A percentile compares a stretch with the other conserved stretches of the same genome.
Conservation (phyloP, 2,888 invertebrate genomes). For the Rosalia funebris region DNA sequence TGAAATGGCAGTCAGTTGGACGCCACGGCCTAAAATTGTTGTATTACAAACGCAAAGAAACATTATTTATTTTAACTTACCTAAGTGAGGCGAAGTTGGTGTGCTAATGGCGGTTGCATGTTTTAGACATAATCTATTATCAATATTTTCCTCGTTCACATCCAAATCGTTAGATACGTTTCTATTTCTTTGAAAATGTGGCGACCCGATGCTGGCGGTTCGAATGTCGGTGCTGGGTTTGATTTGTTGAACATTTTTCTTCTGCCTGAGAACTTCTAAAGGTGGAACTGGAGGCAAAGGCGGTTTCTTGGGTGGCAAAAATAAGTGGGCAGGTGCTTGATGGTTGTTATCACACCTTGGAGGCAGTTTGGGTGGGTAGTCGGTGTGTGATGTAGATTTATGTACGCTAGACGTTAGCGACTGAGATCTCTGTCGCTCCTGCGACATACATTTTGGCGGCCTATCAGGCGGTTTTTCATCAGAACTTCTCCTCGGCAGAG, state of each 20-base stretch:
- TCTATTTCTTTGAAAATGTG: constrained; percentile 71
- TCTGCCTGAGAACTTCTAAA: constrained; percentile 70
- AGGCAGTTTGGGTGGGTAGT: constrained; percentile 65
- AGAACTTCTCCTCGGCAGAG: constrained; percentile 71
- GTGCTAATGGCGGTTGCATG: constrained; percentile 61
- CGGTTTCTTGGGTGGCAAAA: constrained; percentile 76
- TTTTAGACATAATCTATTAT: constrained; percentile 36
- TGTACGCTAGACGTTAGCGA: constrained; percentile 61
- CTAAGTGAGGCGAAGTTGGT: constrained; percentile 62
- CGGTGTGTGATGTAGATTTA: constrained; percentile 12
- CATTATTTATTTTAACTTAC: constrained; percentile 46
- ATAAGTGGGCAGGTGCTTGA: constrained; percentile 66
- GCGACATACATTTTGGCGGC: constrained; percentile 71
- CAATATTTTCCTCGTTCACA: constrained; percentile 49
- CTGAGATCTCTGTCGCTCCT: constrained; percentile 69
- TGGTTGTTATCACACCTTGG: constrained; percentile 65
- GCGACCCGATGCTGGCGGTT: constrained; percentile 73
- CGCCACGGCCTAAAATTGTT: constrained; percentile 43
- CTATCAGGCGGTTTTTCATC: constrained; percentile 74
- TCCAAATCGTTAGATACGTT: constrained; percentile 71
- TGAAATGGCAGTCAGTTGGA: constrained; percentile 45
- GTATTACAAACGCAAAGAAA: not conserved
- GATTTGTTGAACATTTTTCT: constrained; percentile 59
- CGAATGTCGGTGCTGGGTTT: constrained; percentile 65
- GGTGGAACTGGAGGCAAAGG: constrained; percentile 78